phyloP scores from a whole-genome alignment of 2,113 vertebrate genomes.

The Phocoena sinus region DNA sequence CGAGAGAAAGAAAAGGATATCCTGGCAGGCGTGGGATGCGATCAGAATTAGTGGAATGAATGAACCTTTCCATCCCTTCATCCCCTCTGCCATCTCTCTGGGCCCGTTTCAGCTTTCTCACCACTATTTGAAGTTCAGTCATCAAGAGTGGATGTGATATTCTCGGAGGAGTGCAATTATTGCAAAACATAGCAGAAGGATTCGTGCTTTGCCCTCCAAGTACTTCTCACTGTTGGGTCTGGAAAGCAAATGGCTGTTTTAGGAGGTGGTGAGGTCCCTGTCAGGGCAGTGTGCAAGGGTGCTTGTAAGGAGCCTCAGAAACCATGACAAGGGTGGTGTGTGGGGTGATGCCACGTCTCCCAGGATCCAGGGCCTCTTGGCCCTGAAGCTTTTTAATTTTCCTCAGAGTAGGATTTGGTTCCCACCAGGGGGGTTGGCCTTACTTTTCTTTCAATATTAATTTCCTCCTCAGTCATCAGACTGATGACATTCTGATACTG shows the following conservation, averaged over 20 bases:
- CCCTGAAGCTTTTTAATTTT: background rate
- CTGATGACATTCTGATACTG: background rate
- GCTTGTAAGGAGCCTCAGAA: background rate
- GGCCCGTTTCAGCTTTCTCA: background rate
- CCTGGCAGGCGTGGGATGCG: rapidly evolving
- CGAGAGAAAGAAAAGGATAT: too few relatives aligned
- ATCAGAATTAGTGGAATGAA: too few relatives aligned
- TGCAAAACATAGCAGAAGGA: rapidly evolving
- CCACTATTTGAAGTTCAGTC: background rate
- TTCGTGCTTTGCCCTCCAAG: background rate
- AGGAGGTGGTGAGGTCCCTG: background rate
- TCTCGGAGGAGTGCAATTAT: background rate
- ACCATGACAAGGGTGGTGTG: rapidly evolving
- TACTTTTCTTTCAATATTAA: background rate
- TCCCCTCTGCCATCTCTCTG: background rate
- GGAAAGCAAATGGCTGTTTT: background rate
- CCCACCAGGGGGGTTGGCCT: background rate
- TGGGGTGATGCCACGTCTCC: background rate
- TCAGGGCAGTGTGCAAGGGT: rapidly evolving
- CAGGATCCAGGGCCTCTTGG: background rate
- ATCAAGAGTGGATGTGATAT: rapidly evolving
- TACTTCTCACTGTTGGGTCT: rapidly evolving
- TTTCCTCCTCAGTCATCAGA: background rate
- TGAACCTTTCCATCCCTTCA: too few relatives aligned
- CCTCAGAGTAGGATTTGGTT: background rate